These are phyloP conservation scores for Potorous gilbertii DNA, from an alignment of 2,797 vertebrate species.

Conservation along the genomic window DNA sequence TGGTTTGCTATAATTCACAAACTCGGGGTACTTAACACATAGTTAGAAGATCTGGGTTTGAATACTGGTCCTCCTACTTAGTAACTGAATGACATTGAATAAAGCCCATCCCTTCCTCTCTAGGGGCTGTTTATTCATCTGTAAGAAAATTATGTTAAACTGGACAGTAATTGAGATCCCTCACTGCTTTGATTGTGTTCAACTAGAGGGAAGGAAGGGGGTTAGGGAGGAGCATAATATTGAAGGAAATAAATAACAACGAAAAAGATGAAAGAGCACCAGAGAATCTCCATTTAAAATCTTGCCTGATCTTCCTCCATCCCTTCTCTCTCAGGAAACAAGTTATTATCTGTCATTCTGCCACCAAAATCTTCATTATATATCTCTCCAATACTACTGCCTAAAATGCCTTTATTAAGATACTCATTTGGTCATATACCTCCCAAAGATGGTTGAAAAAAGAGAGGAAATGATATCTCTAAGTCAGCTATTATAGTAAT, in stretches of 20 bases:
- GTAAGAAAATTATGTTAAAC: not conserved
- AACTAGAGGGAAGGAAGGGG: not conserved
- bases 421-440: not conserved
- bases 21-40: not conserved
- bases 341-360: not conserved
- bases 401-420: not conserved
- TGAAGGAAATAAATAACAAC: not conserved
- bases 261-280: not conserved
- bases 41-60: not conserved
- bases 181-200: not conserved
- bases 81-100: not conserved
- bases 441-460: not conserved
- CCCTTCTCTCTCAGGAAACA: not conserved
- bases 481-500: not conserved
- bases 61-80: not conserved
- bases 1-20: not conserved
- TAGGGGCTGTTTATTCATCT: not conserved
- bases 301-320: not conserved
- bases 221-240: not conserved
- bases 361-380: not conserved
- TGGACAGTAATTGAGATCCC: not conserved
- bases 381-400: not conserved
- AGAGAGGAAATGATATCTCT: not conserved
- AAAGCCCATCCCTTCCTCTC: not conserved
- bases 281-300: not conserved